phyloP scores from a whole-genome alignment of 92 coral and sea anemone genomes.

The Actinostola sp. region DNA sequence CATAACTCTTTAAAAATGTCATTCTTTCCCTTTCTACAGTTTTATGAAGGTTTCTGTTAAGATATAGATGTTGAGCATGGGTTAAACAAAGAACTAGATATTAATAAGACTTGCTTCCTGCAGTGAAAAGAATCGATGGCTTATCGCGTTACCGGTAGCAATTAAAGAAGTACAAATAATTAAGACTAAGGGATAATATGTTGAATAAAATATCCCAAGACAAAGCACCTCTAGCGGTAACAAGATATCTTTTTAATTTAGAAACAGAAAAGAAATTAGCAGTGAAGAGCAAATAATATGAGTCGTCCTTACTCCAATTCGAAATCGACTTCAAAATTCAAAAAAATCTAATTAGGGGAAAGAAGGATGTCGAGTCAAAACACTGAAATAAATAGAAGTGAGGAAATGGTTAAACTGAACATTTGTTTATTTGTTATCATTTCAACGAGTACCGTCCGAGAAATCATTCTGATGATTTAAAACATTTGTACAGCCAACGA shows the following conservation, averaged over 20 bases:
- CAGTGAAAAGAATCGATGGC: slow-evolving; percentile 43
- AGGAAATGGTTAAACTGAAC: no score
- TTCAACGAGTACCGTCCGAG: neutral
- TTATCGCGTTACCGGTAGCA: slow-evolving; percentile 68
- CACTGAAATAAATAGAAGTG: slow-evolving; percentile 6
- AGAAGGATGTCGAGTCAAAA: slow-evolving; percentile 10
- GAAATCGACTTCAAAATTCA: slow-evolving; percentile 26
- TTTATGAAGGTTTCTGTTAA: slow-evolving; percentile 18
- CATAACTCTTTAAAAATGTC: neutral
- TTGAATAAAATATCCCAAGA: slow-evolving; percentile 37
- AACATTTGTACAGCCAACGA: no score
- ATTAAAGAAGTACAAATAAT: slow-evolving; percentile 67
- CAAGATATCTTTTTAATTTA: slow-evolving; percentile 46
- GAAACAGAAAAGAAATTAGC: slow-evolving; percentile 26
- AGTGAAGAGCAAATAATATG: slow-evolving; percentile 27
- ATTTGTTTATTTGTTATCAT: slow-evolving; percentile 8
- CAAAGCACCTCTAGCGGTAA: slow-evolving; percentile 39
- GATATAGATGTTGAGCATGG: slow-evolving; percentile 25
- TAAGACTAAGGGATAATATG: slow-evolving; percentile 56
- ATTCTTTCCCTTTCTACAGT: slow-evolving; percentile 5
- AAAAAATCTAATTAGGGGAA: slow-evolving; percentile 30
- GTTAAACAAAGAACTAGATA: slow-evolving; percentile 52
- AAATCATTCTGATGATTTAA: no score
- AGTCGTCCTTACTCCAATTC: neutral
- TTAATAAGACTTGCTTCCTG: slow-evolving; percentile 54